Evolutionary conservation across 92 coral and sea anemone species (phyloP).

Genomic region (Palythoa caribaeorum): DNA sequence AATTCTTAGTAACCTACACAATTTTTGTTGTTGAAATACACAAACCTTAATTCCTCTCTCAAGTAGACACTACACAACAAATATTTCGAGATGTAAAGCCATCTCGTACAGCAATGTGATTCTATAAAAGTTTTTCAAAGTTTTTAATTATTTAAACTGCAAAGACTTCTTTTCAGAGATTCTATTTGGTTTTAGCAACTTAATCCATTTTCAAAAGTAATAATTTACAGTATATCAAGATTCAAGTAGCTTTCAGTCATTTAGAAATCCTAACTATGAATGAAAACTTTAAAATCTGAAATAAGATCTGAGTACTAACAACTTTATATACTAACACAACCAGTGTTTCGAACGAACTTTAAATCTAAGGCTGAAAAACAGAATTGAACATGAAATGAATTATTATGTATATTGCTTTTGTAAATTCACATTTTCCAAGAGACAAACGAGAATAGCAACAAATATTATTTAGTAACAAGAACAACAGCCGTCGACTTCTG

Average conservation of each 20-base stretch:
- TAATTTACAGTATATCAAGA: background rate
- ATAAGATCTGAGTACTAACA: background rate
- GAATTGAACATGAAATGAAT: background rate
- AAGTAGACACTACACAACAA: background rate
- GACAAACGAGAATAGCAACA: background rate
- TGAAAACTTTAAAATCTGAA: background rate
- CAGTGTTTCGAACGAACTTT: background rate
- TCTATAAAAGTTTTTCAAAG: background rate
- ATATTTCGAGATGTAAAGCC: background rate
- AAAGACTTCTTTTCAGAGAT: background rate
- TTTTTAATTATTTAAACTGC: background rate
- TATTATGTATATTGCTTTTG: background rate
- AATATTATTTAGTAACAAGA: background rate
- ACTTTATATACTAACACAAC: background rate
- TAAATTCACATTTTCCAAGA: background rate
- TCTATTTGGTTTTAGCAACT: background rate
- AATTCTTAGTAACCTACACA: background rate
- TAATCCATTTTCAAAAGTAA: background rate
- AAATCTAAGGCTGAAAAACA: conserved; percentile 1
- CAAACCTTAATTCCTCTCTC: background rate
- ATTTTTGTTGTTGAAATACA: background rate
- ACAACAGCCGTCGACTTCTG: background rate
- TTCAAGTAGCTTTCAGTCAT: background rate
- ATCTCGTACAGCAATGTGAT: background rate
- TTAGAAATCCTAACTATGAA: background rate